phyloP scores from a whole-genome alignment of 2,888 invertebrate species.

The Strigamia crassipes region DNA sequence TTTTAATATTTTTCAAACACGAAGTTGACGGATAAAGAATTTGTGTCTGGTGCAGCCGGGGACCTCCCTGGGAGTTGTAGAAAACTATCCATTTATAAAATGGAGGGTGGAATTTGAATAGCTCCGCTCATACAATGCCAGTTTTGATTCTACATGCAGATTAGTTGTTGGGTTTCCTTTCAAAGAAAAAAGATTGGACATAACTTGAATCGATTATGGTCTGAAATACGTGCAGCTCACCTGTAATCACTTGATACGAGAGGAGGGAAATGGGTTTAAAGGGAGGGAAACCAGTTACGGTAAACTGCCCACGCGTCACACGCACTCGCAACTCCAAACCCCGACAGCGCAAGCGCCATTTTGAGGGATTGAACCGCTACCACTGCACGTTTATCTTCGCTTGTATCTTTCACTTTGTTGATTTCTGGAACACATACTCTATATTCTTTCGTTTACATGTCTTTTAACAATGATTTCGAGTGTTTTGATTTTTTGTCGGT shows the following conservation, averaged over 20 bases:
- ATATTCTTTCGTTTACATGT: too few relatives aligned
- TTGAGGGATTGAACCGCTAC: too few relatives aligned
- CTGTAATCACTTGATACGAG: slow-evolving; percentile 35
- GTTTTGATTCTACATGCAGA: slow-evolving; percentile 27
- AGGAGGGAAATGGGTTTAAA: background rate
- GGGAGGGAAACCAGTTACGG: background rate
- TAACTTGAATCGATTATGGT: slow-evolving; percentile 23
- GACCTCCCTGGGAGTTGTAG: slow-evolving; percentile 28
- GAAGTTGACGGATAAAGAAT: slow-evolving; percentile 9
- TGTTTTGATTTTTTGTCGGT: too few relatives aligned
- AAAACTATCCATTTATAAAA: slow-evolving; percentile 14
- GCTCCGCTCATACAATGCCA: background rate
- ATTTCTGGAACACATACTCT: too few relatives aligned
- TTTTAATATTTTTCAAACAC: background rate
- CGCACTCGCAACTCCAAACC: background rate
- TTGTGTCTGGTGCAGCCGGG: background rate
- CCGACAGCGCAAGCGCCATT: background rate
- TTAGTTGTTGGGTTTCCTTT: background rate
- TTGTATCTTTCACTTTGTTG: too few relatives aligned
- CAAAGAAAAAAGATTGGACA: background rate
- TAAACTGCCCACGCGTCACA: slow-evolving; percentile 14
- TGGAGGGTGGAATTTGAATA: slow-evolving; percentile 25
- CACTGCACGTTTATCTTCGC: too few relatives aligned
- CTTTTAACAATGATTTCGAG: too few relatives aligned
- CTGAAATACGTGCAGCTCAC: background rate